Conservation (phyloP, 2,888 invertebrate species). For the Aphidoletes aphidimyza region DNA sequence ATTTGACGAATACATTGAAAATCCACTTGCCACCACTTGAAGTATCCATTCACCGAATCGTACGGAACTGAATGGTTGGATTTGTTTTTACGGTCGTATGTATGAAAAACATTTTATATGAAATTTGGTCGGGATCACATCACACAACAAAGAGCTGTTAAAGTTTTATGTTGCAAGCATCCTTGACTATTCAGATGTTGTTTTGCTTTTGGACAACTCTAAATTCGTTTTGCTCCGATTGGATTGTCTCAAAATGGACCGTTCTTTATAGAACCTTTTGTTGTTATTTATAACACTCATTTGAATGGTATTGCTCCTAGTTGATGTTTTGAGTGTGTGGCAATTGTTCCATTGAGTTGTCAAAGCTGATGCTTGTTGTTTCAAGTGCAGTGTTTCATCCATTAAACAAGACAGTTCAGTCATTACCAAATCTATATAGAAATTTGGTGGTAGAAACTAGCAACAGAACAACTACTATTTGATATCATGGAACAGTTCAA, state of each 20-base stretch:
- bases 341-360: not conserved
- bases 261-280: not conserved
- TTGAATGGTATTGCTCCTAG: not conserved
- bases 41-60: not conserved
- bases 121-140: conserved; percentile 1
- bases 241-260: not conserved
- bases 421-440: not conserved
- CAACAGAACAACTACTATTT: not conserved
- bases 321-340: not conserved
- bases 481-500: not conserved
- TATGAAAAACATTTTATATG: not conserved
- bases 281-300: not conserved
- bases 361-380: no score
- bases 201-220: not conserved
- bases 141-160: conserved; percentile 32
- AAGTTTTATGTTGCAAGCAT: not conserved
- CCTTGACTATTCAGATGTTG: not conserved
- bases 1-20: not conserved
- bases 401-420: no score
- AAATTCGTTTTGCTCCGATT: not conserved
- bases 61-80: not conserved
- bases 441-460: not conserved
- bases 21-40: conserved; percentile 28
- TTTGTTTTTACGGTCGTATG: not conserved
- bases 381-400: not conserved